Percentiles rank a stretch among this genome's conserved stretches.
phyloP scores from a whole-genome alignment of 2,888 invertebrate genomes.

The Trimorus sp. region DNA sequence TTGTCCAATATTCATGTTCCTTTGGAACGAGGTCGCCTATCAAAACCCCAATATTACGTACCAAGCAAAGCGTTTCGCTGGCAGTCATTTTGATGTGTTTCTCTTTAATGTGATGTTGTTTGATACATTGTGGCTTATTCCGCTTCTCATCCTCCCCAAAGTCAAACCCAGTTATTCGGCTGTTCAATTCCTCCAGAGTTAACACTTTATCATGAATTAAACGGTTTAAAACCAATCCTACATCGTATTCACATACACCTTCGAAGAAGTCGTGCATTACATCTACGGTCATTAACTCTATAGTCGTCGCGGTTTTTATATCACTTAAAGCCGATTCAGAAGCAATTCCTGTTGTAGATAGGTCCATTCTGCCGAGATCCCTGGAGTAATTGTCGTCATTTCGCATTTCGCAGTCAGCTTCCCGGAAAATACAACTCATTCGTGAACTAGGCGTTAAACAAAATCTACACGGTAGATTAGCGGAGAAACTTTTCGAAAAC shows the following conservation, averaged over 20 bases:
- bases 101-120: constrained; percentile 15
- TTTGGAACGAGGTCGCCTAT: constrained; percentile 55
- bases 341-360: background rate
- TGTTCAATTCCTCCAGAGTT: constrained; percentile 49
- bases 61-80: constrained; percentile 14
- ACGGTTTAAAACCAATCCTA: constrained; percentile 57
- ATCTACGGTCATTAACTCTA: constrained; percentile 26
- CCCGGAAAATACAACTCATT: background rate
- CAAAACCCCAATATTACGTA: constrained; percentile 44
- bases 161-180: constrained; percentile 47
- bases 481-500: constrained; percentile 55
- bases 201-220: constrained; percentile 18
- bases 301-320: constrained; percentile 9
- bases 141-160: constrained; percentile 36
- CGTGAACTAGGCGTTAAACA: constrained; percentile 10
- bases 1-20: constrained; percentile 50
- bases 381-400: background rate
- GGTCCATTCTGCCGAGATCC: background rate
- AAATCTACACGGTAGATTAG: constrained; percentile 40
- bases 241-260: constrained; percentile 26
- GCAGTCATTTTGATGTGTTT: constrained; percentile 12
- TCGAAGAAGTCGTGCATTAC: constrained; percentile 22
- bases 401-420: background rate
- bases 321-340: constrained; percentile 19
- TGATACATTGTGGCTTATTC: background rate